These are phyloP conservation scores for Saxidomus purpurata DNA, from an alignment of 1,140 invertebrate genomes.

Conservation along the genomic window DNA sequence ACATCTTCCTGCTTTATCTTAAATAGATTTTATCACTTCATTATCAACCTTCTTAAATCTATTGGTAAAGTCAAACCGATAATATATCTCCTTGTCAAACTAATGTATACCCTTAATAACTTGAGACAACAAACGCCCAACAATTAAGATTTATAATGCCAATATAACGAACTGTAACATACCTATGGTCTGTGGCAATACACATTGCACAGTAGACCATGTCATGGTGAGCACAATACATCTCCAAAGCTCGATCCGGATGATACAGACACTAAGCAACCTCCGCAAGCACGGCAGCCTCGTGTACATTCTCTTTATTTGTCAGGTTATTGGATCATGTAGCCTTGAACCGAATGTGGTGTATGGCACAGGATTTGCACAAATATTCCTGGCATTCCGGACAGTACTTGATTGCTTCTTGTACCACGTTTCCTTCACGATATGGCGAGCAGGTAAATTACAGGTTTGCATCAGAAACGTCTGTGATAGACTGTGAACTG, in stretches of 20 bases:
- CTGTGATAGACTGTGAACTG: not conserved
- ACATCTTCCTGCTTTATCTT: too few relatives aligned
- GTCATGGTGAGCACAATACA: not conserved
- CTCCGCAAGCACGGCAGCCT: not conserved
- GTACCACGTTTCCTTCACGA: not conserved
- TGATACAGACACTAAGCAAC: not conserved
- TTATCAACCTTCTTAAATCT: not conserved
- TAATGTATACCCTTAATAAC: not conserved
- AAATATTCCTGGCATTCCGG: not conserved
- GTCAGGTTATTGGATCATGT: not conserved
- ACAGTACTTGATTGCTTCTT: not conserved
- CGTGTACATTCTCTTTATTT: too few relatives aligned
- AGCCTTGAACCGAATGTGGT: not conserved
- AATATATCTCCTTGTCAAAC: not conserved
- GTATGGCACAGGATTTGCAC: not conserved
- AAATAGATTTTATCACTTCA: too few relatives aligned
- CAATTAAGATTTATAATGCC: too few relatives aligned
- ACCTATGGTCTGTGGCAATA: slow-evolving; percentile 28
- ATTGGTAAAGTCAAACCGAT: not conserved
- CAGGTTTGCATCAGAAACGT: not conserved
- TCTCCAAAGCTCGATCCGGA: not conserved
- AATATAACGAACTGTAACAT: not conserved
- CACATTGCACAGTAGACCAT: slow-evolving; percentile 12
- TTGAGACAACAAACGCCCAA: too few relatives aligned
- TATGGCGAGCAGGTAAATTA: not conserved